Conservation (phyloP, 2,113 vertebrate genomes). For the Trematomus loennbergii region DNA sequence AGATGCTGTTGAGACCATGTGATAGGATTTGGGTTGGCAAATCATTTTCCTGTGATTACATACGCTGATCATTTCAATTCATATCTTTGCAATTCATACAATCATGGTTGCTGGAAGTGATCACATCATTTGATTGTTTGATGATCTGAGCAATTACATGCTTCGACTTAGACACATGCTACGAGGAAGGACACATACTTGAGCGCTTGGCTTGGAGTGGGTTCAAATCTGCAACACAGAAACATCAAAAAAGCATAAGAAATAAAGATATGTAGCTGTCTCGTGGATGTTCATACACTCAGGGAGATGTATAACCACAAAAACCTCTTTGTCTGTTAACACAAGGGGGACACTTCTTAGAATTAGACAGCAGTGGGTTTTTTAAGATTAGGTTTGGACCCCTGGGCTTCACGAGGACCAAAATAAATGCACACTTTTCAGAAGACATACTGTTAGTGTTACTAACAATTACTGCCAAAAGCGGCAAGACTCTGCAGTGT, state of each 20-base stretch:
- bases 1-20: neutral
- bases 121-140: constrained; percentile 22
- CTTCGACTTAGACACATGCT: neutral
- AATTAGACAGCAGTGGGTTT: constrained; percentile 25
- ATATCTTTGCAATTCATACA: constrained; percentile 5
- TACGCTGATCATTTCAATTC: neutral
- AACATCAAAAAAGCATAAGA: constrained; percentile 37
- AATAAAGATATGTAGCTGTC: neutral
- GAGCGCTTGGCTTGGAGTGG: constrained; percentile 57
- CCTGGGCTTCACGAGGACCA: constrained; percentile 21
- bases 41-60: neutral
- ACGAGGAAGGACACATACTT: constrained; percentile 65
- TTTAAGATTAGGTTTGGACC: constrained; percentile 30
- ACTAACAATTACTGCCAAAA: neutral
- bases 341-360: constrained; percentile 24
- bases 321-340: constrained; percentile 41
- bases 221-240: constrained; percentile 77
- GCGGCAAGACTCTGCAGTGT: neutral
- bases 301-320: neutral
- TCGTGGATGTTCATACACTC: constrained; percentile 29
- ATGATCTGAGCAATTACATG: neutral
- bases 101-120: neutral
- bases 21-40: neutral
- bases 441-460: constrained; percentile 7
- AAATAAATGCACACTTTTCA: constrained; percentile 16